Percentiles rank a stretch among this genome's conserved stretches.
These are phyloP conservation scores for Podarcis siculus DNA, from an alignment of 2,797 vertebrate genomes.

Conservation along the genomic window DNA sequence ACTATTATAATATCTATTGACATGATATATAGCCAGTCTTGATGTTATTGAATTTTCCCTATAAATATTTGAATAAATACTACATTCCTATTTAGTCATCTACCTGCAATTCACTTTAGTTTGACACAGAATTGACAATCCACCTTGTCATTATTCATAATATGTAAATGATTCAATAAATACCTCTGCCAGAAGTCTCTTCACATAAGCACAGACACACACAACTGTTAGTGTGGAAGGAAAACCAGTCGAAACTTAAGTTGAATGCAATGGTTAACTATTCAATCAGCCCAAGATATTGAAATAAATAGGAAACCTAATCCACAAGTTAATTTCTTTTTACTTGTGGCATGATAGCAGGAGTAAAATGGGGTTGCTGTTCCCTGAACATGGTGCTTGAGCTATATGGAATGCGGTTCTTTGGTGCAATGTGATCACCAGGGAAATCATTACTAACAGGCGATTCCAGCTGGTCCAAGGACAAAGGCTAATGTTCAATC, in stretches of 20 bases:
- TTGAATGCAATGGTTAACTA: slow-evolving; percentile 25
- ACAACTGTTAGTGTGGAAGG: slow-evolving; percentile 18
- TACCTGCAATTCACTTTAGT: slow-evolving; percentile 2
- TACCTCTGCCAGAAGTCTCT: slow-evolving; percentile 14
- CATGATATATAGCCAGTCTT: not conserved
- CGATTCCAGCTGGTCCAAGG: slow-evolving; percentile 33
- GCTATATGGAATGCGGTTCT: slow-evolving; percentile 25
- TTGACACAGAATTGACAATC: slow-evolving; percentile 26
- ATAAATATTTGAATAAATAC: slow-evolving; percentile 47
- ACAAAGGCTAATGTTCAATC: slow-evolving; percentile 43
- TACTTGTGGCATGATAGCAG: slow-evolving; percentile 39
- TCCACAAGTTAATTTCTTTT: not conserved
- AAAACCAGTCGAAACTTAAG: slow-evolving; percentile 25
- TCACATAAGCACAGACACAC: not conserved
- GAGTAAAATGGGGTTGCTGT: slow-evolving; percentile 34
- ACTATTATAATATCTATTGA: slow-evolving; percentile 22
- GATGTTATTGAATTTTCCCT: slow-evolving; percentile 27
- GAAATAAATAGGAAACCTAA: slow-evolving; percentile 38
- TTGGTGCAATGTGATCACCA: slow-evolving; percentile 33
- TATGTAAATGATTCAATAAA: slow-evolving; percentile 54
- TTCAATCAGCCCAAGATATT: slow-evolving; percentile 39
- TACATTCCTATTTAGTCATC: slow-evolving; percentile 12
- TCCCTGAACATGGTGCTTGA: slow-evolving; percentile 22
- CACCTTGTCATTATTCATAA: slow-evolving; percentile 3
- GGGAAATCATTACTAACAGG: slow-evolving; percentile 45